A percentile compares a stretch with the other conserved stretches of the same genome.
Conservation (phyloP, 2,113 vertebrate species). For the Channa argus region DNA sequence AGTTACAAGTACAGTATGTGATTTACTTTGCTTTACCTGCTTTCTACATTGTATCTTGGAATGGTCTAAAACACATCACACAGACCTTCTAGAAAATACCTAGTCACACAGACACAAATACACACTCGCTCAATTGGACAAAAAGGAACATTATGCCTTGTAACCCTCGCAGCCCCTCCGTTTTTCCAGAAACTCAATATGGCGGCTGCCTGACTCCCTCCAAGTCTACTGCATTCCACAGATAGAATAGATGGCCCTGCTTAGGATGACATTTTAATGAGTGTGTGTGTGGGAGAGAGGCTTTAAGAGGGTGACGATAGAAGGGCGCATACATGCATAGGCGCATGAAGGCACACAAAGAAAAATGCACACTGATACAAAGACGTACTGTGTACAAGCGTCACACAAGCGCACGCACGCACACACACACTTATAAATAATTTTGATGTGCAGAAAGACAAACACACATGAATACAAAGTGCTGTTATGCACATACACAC, state of each 20-base stretch:
- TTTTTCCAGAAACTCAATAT: conserved; percentile 66
- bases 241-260: conserved; percentile 71
- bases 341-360: conserved; percentile 48
- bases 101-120: background rate
- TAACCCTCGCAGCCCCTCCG: conserved; percentile 10
- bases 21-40: no score
- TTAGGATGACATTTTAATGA: conserved; percentile 79
- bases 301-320: conserved; percentile 64
- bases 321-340: conserved; percentile 44
- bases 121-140: background rate
- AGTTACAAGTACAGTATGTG: no score
- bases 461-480: conserved; percentile 33
- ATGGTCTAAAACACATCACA: background rate
- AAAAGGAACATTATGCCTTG: conserved; percentile 28
- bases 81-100: background rate
- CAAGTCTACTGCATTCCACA: conserved; percentile 70
- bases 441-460: conserved; percentile 14
- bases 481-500: conserved; percentile 4
- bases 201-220: conserved; percentile 38
- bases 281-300: conserved; percentile 71
- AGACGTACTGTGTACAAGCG: conserved; percentile 49
- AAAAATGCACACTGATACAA: conserved; percentile 54
- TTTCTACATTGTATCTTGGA: no score
- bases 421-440: conserved; percentile 13
- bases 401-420: conserved; percentile 23